phyloP scores from a whole-genome alignment of 2,888 invertebrate genomes.

The Rapana venosa region DNA sequence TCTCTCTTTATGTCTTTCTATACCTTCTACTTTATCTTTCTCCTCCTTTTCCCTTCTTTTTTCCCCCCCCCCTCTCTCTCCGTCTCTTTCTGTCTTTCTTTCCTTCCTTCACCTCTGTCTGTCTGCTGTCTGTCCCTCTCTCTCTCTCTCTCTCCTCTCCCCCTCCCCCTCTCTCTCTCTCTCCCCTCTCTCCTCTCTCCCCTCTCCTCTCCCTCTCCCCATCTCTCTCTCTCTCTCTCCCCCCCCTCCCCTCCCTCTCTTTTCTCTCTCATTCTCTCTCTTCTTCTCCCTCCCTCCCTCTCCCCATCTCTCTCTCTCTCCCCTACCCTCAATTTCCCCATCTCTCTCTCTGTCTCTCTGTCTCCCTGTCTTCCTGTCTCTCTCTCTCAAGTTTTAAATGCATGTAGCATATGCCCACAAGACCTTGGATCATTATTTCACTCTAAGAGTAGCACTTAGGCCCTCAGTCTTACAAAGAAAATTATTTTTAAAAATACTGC shows the following conservation, averaged over 20 bases:
- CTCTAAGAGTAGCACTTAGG: no score
- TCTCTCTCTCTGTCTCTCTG: neutral
- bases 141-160: neutral
- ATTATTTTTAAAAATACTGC: no score
- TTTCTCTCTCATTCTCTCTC: neutral
- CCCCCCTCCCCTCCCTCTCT: neutral
- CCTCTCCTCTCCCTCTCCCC: neutral
- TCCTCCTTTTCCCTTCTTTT: neutral
- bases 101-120: neutral
- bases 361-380: no score
- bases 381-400: no score
- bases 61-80: neutral
- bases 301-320: neutral
- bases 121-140: neutral
- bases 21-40: neutral
- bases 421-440: no score
- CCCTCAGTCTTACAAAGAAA: no score
- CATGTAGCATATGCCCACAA: no score
- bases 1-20: neutral
- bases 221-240: neutral
- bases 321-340: neutral
- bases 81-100: neutral
- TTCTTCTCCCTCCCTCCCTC: neutral
- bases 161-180: neutral
- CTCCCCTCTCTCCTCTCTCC: neutral